These are phyloP conservation scores for Ylistrum balloti DNA, from an alignment of 1,140 invertebrate species.

Conservation along the genomic window DNA sequence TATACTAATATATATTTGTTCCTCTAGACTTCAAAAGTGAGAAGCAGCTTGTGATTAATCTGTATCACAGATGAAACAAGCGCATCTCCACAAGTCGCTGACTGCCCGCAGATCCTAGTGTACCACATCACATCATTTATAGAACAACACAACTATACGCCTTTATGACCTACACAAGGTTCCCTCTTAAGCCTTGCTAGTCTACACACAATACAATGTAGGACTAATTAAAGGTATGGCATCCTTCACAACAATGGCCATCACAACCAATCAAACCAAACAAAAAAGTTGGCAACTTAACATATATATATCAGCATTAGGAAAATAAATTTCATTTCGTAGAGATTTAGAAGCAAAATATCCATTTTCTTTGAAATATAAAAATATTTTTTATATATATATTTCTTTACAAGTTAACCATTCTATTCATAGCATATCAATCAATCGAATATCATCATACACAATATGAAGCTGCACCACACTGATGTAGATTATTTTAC, in stretches of 20 bases:
- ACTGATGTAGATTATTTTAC: not conserved
- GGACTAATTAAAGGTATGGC: not conserved
- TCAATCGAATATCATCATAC: conserved; percentile 28
- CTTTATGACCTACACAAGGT: not conserved
- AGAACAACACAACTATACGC: not conserved
- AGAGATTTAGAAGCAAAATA: conserved; percentile 35
- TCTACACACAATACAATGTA: not conserved
- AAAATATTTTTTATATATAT: not conserved
- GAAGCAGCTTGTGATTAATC: not conserved
- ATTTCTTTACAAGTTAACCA: conserved; percentile 19
- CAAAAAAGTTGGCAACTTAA: conserved; percentile 25
- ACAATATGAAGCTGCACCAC: not conserved
- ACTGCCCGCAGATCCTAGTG: not conserved
- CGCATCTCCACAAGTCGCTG: not conserved
- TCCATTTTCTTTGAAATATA: conserved; percentile 28
- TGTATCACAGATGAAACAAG: not conserved
- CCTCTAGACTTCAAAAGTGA: not conserved
- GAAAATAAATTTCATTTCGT: conserved; percentile 36
- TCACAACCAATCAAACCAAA: conserved; percentile 34
- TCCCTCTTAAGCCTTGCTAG: not conserved
- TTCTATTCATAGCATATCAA: not conserved
- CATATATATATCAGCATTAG: conserved; percentile 33
- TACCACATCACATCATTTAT: not conserved
- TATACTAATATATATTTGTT: not conserved
- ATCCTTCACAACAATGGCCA: conserved; percentile 7